Conservation (phyloP, 1,140 invertebrate species). For the Sycophaga agraensis region DNA sequence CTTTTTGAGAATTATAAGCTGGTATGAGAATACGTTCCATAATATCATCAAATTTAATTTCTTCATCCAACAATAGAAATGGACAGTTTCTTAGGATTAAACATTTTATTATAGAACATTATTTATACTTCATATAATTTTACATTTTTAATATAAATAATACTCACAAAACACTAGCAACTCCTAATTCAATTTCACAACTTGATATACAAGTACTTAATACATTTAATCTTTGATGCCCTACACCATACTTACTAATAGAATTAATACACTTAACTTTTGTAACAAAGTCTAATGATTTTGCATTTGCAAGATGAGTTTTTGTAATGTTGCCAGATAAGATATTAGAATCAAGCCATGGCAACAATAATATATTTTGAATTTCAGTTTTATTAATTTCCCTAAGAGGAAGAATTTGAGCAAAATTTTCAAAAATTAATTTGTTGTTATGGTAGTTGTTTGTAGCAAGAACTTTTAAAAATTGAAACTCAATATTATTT, state of each 20-base stretch:
- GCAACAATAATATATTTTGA: conserved; percentile 38
- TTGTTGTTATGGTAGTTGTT: conserved; percentile 20
- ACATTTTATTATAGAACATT: neutral
- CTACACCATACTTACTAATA: conserved; percentile 36
- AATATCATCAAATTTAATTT: conserved; percentile 40
- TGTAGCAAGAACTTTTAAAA: conserved; percentile 12
- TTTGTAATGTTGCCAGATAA: conserved; percentile 30
- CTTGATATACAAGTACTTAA: conserved; percentile 35
- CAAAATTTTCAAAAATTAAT: conserved; percentile 40
- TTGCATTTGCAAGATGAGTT: conserved; percentile 32
- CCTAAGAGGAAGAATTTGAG: conserved; percentile 39
- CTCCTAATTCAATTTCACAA: conserved; percentile 36
- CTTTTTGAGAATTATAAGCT: conserved; percentile 36
- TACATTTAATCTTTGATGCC: conserved; percentile 37
- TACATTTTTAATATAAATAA: conserved; percentile 10
- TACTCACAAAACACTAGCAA: conserved; percentile 43
- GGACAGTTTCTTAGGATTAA: conserved; percentile 36
- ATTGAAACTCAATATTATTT: neutral
- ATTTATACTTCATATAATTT: neutral
- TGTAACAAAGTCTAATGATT: conserved; percentile 35
- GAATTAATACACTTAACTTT: conserved; percentile 44
- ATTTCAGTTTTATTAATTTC: conserved; percentile 40
- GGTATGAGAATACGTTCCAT: conserved; percentile 41
- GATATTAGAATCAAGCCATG: conserved; percentile 34
- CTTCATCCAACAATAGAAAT: conserved; percentile 33